Conservation (phyloP, 2,888 invertebrate species). For the Buathra laborator region DNA sequence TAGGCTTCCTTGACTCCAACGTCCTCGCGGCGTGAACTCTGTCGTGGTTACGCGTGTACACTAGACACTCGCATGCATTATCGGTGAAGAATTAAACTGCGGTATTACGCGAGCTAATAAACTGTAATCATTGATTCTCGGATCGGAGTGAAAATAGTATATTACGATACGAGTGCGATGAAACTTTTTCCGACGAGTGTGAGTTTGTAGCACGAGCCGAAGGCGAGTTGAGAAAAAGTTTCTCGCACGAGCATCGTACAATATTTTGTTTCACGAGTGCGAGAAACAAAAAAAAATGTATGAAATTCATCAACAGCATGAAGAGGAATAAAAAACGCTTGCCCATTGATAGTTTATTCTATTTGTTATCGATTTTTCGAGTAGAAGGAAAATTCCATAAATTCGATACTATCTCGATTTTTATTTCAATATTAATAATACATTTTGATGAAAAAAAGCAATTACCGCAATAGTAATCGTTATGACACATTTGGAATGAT, state of each 20-base stretch:
- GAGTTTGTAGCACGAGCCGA: too few species aligned
- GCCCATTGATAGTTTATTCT: neutral
- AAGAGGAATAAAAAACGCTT: neutral
- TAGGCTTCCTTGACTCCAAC: constrained; percentile 25
- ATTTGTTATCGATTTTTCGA: neutral
- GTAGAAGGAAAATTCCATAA: neutral
- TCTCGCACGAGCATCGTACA: too few species aligned
- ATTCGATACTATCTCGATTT: neutral
- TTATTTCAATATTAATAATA: neutral
- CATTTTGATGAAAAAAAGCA: neutral
- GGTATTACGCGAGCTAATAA: neutral
- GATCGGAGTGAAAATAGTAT: neutral
- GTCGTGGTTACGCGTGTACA: neutral
- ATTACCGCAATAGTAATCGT: neutral
- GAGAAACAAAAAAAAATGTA: neutral
- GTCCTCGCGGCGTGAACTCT: constrained; percentile 47
- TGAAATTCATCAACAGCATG: neutral
- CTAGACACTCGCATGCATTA: neutral
- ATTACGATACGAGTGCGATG: too few species aligned
- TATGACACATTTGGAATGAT: neutral
- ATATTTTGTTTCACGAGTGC: too few species aligned
- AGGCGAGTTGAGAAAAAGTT: too few species aligned
- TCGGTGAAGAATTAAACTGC: constrained; percentile 8
- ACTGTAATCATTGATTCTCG: neutral
- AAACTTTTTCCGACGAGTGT: too few species aligned